Base-by-base conservation (phyloP, 2,113 vertebrate genomes). In the Parotia lawesii region DNA sequence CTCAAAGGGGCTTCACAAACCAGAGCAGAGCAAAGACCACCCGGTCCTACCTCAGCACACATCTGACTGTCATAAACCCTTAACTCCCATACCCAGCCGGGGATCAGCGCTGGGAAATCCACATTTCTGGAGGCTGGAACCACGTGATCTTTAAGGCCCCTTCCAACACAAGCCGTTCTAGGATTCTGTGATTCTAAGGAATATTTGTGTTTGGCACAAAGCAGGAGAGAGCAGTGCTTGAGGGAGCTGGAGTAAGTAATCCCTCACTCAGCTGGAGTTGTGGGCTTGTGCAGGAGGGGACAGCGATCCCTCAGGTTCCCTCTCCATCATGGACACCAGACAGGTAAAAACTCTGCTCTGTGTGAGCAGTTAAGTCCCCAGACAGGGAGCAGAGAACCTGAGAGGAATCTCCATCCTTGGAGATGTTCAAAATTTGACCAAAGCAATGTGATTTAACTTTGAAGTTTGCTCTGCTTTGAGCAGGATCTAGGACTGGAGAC, bases 281-380 rank as follows among this genome's bases (percentile, higher is more conserved):
- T 42, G 60, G 40, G 33, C 29, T 90, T 1, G 0, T 1, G 2
- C 2, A 2, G 70, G 56, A 85, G 31, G 15, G 20, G 21, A 33
- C n/a, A 48, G 9, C 0, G 0, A 57, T 62, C 31, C 31, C 51
- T 71, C 31, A 31, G 57, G 38, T 14, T 83, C 27, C 65, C 21
- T 28, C 45, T 47, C 3, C 7, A 45, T 37, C 54, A 60, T 2
- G 1, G 48, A 64, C 37, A 51, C 4, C 28, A 62, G 35, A 31
- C 23, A 33, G 33, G 15, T 72, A 72, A 72, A 64, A 75, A 3
- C 42, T 85, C 51, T 48, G 8, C 42, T 62, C 19, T 0, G 0
- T 31, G 12, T 3, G 9, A 82, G 9, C 27, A 23, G 15, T 47
- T 64, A 40, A 42, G 6, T 5, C 17, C 15, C 60, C 25, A 57